Base-by-base conservation (phyloP, 2,113 vertebrate species). In the Anarhynchus alexandrinus region DNA sequence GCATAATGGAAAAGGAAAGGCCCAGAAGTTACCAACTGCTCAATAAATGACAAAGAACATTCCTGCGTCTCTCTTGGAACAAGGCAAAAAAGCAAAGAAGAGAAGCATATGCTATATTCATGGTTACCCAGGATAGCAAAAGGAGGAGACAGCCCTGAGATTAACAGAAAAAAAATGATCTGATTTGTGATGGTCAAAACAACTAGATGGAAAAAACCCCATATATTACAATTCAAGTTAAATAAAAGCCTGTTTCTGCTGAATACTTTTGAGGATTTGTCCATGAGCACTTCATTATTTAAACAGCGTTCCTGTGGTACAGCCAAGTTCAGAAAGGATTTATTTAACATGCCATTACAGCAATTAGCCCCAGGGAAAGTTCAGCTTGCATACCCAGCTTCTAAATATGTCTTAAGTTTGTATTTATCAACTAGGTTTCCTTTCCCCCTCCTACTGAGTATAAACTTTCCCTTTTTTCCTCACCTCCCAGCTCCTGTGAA, bases 331-430 rank as follows among this genome's bases (percentile, higher is more conserved):
- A 92, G 93, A 93, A 92, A 89, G 83, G 73, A 94, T 93, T 92
- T 97, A 96, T 94, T 96, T 95, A 96, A 92, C 73, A 91, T 93
- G 80, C 92, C 77, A 91, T 96, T 96, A 96, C 86, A 92, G 86
- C 77, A 95, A 91, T 94, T 96, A 94, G 73, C 95, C 86, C 69
- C 61, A 87, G 91, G 94, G 91, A 85, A 94, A 95, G 52, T 92
- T 96, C 95, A 92, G 32, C 58, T 96, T 91, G 77, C 86, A 94
- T 84, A 85, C n/a, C 40, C 83, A 72, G 81, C 70, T 92, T 84
- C 86, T 91, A 94, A 96, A 94, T 95, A 73, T 66, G 77, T 72
- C 86, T 76, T 87, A 62, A 92, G 73, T 87, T 95, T 93, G 59
- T 89, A 86, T 94, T 94, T 96, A 79, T 64, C 61, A 78, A 67